Percentiles rank a stretch among this genome's conserved stretches.
Conservation (phyloP, 2,888 invertebrate species). For the Piscicola geometra region DNA sequence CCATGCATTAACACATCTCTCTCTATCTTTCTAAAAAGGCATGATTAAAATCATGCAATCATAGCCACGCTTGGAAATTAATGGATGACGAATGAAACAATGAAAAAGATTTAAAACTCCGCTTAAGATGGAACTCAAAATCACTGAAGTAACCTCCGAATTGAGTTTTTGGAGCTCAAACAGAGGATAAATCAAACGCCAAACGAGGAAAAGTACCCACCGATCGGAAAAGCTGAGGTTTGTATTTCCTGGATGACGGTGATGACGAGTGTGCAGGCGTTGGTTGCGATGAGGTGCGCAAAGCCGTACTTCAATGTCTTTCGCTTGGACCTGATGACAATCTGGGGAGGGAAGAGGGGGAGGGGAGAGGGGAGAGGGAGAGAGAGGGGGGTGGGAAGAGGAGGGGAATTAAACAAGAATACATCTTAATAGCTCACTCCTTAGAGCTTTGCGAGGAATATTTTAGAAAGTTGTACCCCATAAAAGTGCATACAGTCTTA, state of each 20-base stretch:
- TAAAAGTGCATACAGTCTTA: too few species aligned
- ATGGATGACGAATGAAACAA: not conserved
- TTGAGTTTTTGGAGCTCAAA: not conserved
- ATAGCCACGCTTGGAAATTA: not conserved
- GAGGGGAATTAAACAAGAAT: too few species aligned
- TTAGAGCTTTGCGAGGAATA: too few species aligned
- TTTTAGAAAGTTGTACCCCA: too few species aligned
- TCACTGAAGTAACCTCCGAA: not conserved
- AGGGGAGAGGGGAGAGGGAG: not conserved
- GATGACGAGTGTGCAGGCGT: slow-evolving; percentile 93
- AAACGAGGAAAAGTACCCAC: not conserved
- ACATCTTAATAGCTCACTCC: too few species aligned
- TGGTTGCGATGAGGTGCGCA: slow-evolving; percentile 96
- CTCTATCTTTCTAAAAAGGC: too few species aligned
- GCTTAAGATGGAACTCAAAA: not conserved
- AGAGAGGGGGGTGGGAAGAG: too few species aligned
- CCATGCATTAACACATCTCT: too few species aligned
- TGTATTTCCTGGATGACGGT: slow-evolving; percentile 84
- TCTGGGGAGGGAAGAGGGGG: slow-evolving; percentile 60
- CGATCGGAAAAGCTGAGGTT: not conserved
- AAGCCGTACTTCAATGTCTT: slow-evolving; percentile 90
- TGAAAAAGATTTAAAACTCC: not conserved
- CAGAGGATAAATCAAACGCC: not conserved
- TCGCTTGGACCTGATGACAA: slow-evolving; percentile 95
- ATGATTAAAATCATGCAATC: not conserved